Evolutionary conservation across 1,140 invertebrate genomes (phyloP).

Genomic region (Bemisia tabaci): DNA sequence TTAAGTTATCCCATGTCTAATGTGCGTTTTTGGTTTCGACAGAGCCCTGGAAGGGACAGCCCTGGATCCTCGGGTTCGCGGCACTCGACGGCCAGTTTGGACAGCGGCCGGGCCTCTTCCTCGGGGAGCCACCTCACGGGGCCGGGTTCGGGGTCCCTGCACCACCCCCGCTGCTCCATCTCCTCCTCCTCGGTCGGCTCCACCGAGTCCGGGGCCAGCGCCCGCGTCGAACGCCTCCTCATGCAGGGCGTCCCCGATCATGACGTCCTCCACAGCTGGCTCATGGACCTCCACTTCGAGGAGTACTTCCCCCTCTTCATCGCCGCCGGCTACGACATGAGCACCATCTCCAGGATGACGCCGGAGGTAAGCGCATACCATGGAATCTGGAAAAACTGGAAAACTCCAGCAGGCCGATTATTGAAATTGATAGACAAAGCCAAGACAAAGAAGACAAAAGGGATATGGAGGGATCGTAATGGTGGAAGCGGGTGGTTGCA

Average conservation of each 20-base stretch:
- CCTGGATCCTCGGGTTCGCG: slow-evolving; percentile 71
- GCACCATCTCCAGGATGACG: slow-evolving; percentile 94
- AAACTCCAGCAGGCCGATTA: not conserved
- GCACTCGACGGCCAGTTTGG: slow-evolving; percentile 82
- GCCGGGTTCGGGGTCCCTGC: slow-evolving; percentile 2
- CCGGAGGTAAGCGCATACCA: slow-evolving; percentile 53
- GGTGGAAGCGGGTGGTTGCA: too few relatives aligned
- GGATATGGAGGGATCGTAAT: too few relatives aligned
- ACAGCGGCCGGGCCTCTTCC: slow-evolving; percentile 73
- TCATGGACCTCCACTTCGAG: slow-evolving; percentile 88
- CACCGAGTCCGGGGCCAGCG: slow-evolving; percentile 37
- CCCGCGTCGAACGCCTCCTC: slow-evolving; percentile 46
- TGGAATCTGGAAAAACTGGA: not conserved
- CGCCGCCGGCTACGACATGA: slow-evolving; percentile 92
- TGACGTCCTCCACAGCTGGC: slow-evolving; percentile 87
- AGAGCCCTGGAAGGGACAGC: slow-evolving; percentile 78
- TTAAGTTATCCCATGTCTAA: too few relatives aligned
- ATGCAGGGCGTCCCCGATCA: slow-evolving; percentile 51
- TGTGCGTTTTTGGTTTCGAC: too few relatives aligned
- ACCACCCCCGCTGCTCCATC: slow-evolving; percentile 37
- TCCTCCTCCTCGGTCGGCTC: slow-evolving; percentile 62
- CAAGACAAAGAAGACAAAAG: too few relatives aligned
- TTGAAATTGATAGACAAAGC: too few relatives aligned
- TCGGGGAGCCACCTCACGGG: slow-evolving; percentile 34
- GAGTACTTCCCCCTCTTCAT: slow-evolving; percentile 91